A percentile compares a stretch with the other conserved stretches of the same genome.
phyloP scores from a whole-genome alignment of 2,888 invertebrate genomes.

The Eristalinus sepulchralis region DNA sequence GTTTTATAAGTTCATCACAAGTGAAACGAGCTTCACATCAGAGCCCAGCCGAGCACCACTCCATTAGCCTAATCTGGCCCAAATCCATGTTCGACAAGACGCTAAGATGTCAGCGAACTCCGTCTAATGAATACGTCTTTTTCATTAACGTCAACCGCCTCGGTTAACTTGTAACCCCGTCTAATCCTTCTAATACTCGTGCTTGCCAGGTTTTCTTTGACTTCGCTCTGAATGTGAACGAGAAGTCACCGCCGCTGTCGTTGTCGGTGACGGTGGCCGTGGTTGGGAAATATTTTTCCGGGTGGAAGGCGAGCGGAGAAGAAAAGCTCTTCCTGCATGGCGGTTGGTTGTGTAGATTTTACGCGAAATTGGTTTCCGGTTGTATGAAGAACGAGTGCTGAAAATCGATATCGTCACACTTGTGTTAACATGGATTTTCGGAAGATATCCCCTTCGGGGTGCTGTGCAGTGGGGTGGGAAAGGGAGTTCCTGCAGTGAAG shows the following conservation, averaged over 20 bases:
- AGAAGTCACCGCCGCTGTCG: background rate
- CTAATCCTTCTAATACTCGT: slow-evolving; percentile 33
- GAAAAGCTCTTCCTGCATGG: background rate
- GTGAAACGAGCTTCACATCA: background rate
- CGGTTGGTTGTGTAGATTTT: background rate
- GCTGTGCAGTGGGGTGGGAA: background rate
- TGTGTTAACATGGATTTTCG: background rate
- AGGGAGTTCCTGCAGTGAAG: background rate
- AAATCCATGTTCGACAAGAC: slow-evolving; percentile 17
- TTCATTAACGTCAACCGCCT: slow-evolving; percentile 41
- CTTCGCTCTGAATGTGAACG: background rate
- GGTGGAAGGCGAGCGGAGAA: background rate
- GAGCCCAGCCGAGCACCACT: background rate
- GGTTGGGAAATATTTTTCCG: background rate
- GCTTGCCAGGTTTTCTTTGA: background rate
- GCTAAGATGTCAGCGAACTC: slow-evolving; percentile 8
- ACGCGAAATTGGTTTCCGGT: background rate
- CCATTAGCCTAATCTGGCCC: slow-evolving; percentile 1
- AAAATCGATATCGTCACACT: background rate
- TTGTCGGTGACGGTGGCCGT: background rate
- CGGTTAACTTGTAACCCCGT: slow-evolving; percentile 21
- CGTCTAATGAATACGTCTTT: slow-evolving; percentile 9
- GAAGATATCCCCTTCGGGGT: background rate
- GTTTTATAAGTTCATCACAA: background rate
- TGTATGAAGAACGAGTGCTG: background rate